Evolutionary conservation across 53 echinoderm and acorn worm species (phyloP).

Genomic region (Apostichopus leukothele): DNA sequence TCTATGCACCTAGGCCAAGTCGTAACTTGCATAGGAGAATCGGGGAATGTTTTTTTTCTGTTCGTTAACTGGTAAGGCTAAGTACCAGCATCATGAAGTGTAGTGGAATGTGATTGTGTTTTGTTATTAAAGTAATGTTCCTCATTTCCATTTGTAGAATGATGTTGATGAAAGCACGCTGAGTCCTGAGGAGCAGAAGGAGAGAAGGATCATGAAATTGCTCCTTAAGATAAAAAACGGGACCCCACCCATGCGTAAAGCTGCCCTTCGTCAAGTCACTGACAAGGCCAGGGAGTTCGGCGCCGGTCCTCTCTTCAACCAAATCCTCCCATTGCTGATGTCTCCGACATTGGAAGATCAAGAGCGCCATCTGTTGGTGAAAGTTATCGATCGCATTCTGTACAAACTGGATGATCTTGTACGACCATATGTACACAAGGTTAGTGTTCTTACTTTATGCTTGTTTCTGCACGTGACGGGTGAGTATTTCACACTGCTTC

Average conservation of each 20-base stretch:
- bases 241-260: slow-evolving; percentile 98
- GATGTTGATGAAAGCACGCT: slow-evolving; percentile 97
- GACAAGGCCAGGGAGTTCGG: slow-evolving; percentile 98
- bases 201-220: slow-evolving; percentile 89
- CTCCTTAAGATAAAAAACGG: slow-evolving; percentile 98
- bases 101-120: no score
- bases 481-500: no score
- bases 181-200: slow-evolving; percentile 91
- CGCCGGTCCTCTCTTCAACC: slow-evolving; percentile 98
- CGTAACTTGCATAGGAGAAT: no score
- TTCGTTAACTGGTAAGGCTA: no score
- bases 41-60: no score
- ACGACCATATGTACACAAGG: slow-evolving; percentile 98
- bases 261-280: slow-evolving; percentile 96
- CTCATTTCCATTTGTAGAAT: slow-evolving; percentile 55
- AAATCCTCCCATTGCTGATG: slow-evolving; percentile 97
- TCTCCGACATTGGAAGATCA: slow-evolving; percentile 99
- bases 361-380: slow-evolving; percentile 99
- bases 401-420: slow-evolving; percentile 98
- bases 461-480: no score
- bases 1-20: no score
- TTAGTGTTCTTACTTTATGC: slow-evolving; percentile 30
- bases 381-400: slow-evolving; percentile 94
- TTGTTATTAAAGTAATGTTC: neutral
- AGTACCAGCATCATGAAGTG: no score